Percentiles rank a stretch among this genome's conserved stretches.
Evolutionary conservation across 2,797 vertebrate species (phyloP).

Genomic region (Erithacus rubecula): DNA sequence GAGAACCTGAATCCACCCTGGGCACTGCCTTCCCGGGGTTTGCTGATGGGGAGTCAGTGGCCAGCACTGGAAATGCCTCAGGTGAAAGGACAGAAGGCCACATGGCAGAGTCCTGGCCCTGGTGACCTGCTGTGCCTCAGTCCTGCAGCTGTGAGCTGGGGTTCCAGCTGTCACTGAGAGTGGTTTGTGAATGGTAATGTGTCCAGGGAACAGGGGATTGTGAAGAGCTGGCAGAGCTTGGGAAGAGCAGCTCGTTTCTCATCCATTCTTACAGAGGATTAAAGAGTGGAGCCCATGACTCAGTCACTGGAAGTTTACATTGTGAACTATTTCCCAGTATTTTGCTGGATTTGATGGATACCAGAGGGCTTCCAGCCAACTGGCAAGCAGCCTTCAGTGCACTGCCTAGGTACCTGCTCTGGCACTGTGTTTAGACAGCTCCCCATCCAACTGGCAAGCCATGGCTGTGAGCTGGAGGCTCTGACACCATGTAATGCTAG

Average conservation of each 20-base stretch:
- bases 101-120: background rate
- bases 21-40: background rate
- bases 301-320: background rate
- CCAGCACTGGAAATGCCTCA: background rate
- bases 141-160: background rate
- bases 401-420: background rate
- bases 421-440: background rate
- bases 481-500: background rate
- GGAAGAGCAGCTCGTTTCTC: background rate
- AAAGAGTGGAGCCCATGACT: background rate
- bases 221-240: background rate
- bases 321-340: background rate
- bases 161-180: fast-evolving
- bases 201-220: background rate
- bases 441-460: conserved; percentile 12
- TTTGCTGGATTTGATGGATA: background rate
- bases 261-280: background rate
- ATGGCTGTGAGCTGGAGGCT: background rate
- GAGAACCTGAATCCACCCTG: background rate
- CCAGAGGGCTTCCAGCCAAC: background rate
- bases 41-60: background rate
- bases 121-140: background rate
- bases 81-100: background rate
- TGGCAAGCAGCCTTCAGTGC: background rate
- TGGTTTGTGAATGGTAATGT: fast-evolving